phyloP scores from a whole-genome alignment of 2,113 vertebrate genomes.

The Urocynchramus pylzowi region DNA sequence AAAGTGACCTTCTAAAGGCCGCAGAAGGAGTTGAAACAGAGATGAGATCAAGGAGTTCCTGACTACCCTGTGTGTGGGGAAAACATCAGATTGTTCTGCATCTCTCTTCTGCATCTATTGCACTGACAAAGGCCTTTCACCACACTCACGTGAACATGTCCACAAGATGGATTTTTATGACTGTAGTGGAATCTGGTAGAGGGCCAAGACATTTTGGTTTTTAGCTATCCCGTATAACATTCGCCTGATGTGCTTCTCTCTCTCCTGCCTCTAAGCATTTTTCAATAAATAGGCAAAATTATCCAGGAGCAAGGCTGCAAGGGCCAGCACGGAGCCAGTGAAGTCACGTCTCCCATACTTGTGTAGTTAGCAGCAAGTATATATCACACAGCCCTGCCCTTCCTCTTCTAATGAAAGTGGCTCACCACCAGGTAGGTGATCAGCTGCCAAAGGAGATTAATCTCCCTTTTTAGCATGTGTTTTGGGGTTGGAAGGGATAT shows the following conservation, averaged over 20 bases:
- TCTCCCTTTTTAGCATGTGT: neutral
- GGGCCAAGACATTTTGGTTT: neutral
- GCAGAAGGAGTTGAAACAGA: conserved; percentile 58
- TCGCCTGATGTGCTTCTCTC: neutral
- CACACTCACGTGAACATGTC: neutral
- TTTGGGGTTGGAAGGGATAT: conserved; percentile 45
- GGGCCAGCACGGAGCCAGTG: neutral
- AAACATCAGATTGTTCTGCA: conserved; percentile 39
- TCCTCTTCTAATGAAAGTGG: conserved; percentile 27
- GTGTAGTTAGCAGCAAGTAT: neutral
- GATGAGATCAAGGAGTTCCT: conserved; percentile 55
- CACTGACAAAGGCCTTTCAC: conserved; percentile 22
- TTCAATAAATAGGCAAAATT: conserved; percentile 27
- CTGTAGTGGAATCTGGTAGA: conserved; percentile 12
- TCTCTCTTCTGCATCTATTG: conserved; percentile 43
- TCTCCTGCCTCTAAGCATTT: neutral
- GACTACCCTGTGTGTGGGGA: conserved; percentile 12
- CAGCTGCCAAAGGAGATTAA: conserved; percentile 39
- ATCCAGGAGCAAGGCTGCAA: neutral
- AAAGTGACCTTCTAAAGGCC: conserved; percentile 63
- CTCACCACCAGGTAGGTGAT: neutral
- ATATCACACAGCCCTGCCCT: conserved; percentile 33
- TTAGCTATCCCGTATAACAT: neutral
- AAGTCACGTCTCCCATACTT: neutral
- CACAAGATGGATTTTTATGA: conserved; percentile 38